These are phyloP conservation scores for Gortyna flavago DNA, from an alignment of 2,888 invertebrate genomes.

Conservation along the genomic window DNA sequence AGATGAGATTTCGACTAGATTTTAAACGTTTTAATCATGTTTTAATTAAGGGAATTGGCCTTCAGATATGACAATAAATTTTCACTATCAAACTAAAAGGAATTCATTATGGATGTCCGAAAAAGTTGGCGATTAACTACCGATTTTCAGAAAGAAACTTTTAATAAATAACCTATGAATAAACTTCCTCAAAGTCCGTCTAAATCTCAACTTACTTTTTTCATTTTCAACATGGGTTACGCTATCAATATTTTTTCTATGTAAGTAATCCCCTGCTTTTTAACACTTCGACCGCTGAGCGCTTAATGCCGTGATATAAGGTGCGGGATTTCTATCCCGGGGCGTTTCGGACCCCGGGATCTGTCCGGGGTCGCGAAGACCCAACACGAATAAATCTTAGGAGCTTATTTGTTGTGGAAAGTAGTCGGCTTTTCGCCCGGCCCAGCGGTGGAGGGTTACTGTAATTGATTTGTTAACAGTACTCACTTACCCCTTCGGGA, in stretches of 20 bases:
- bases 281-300: constrained; percentile 65
- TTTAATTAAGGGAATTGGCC: background rate
- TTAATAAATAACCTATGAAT: constrained; percentile 25
- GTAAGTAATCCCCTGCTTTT: constrained; percentile 54
- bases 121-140: background rate
- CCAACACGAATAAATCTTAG: constrained; percentile 74
- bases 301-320: constrained; percentile 76
- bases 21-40: background rate
- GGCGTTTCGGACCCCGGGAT: constrained; percentile 55
- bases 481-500: constrained; percentile 64
- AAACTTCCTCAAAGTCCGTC: constrained; percentile 8
- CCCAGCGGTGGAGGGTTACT: constrained; percentile 54
- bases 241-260: constrained; percentile 42
- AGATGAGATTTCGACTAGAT: background rate
- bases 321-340: constrained; percentile 72
- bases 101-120: background rate
- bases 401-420: constrained; percentile 78
- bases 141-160: background rate
- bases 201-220: constrained; percentile 47
- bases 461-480: constrained; percentile 72
- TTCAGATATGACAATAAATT: background rate
- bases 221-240: constrained; percentile 26
- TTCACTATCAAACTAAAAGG: background rate
- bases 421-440: constrained; percentile 65
- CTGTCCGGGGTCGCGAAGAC: constrained; percentile 47